Base-by-base conservation (phyloP, 92 coral and sea anemone genomes). In the Pocillopora meandrina region DNA sequence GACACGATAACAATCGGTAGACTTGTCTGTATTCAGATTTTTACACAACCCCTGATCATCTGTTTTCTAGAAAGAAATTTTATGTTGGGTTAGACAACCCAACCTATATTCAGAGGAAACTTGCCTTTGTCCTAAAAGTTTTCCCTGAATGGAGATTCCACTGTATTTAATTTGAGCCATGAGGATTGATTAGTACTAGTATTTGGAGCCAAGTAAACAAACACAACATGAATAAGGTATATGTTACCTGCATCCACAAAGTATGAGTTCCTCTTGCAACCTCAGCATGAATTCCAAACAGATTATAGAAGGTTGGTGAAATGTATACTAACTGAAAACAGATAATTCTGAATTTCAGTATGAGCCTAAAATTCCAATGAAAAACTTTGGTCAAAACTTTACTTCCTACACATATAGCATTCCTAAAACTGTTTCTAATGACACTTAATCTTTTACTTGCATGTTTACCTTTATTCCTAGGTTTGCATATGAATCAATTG, bases 191-290 rank as follows among this genome's bases (percentile, higher is more conserved):
- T 42, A 7, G 52, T 42, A 42, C 5, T 3, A 42, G 8, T 3
- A 42, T 42, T 3, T 5, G 62, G 70, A 10, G 21, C 69, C 20
- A 11, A 19, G 9, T 65, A n/a, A n/a, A 15, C 33, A 12, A 14
- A 65, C 12, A 65, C 14, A 5, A 33, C 70, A 19, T 59, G 3
- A 23, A 63, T 56, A 72, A 72, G 13, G 4, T 31, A 21, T 68
- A 2, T 3, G 20, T 42, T 92, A 93, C 96, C 96, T 93, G 96
- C 56, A 88, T 82, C 96, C 96, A 93, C 58, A 79, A 86, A 10
- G 90, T 87, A 20, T 76, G 82, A 69, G 86, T 82, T 59, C 95
- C 88, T 78, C 93, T 81, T 36, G 93, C 69, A 13, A 80, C 62
- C 23, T 69, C 74, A 35, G 63, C 68, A 61, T 80, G 79, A 61